phyloP scores from a whole-genome alignment of 2,797 vertebrate species.

The Rhynchotus rufescens region DNA sequence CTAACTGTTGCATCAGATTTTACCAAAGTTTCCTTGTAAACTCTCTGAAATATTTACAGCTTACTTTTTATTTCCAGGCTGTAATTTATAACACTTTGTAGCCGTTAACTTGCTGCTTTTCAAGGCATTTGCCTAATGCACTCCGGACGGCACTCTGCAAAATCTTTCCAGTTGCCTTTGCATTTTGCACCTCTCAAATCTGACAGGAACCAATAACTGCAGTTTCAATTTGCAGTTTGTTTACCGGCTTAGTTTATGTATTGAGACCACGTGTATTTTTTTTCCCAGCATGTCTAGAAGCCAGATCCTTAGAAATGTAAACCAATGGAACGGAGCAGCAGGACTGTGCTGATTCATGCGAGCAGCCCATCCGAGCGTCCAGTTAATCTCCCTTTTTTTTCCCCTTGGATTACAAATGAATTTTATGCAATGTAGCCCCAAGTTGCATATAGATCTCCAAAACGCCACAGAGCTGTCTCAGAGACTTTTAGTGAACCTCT shows the following conservation, averaged over 20 bases:
- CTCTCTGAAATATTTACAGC: background rate
- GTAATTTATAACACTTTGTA: background rate
- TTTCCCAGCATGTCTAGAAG: background rate
- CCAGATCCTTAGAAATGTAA: background rate
- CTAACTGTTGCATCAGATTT: background rate
- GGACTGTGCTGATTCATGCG: background rate
- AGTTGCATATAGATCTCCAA: accelerated
- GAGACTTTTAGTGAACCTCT: background rate
- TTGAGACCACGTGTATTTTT: background rate
- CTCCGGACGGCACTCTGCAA: background rate
- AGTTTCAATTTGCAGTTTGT: background rate
- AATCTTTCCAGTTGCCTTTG: background rate
- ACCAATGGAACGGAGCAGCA: accelerated
- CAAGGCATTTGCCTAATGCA: background rate
- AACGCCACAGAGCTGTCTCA: background rate
- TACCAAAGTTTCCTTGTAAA: background rate
- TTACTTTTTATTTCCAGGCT: background rate
- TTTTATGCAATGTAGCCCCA: background rate
- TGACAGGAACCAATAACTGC: background rate
- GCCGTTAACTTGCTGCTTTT: background rate
- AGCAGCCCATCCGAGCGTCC: background rate
- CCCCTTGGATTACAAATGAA: background rate
- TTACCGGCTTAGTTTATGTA: background rate
- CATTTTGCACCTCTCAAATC: background rate
- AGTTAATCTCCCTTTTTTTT: background rate